Conservation (phyloP, 2,113 vertebrate genomes). For the Phylloscopus whistleri region DNA sequence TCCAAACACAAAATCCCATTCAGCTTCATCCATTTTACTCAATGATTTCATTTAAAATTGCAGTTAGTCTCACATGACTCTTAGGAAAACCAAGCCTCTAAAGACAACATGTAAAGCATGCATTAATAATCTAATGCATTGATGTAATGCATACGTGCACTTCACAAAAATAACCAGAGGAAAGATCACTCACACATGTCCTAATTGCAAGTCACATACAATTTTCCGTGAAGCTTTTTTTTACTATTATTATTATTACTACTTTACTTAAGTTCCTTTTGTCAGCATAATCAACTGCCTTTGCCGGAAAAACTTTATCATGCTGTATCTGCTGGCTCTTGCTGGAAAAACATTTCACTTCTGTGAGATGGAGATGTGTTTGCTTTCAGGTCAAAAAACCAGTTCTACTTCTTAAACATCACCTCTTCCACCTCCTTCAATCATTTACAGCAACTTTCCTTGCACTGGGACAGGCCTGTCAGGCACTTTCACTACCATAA, state of each 20-base stretch:
- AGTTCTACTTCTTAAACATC: neutral
- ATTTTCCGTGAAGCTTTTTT: neutral
- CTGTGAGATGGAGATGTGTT: neutral
- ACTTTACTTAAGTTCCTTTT: neutral
- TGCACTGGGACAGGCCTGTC: neutral
- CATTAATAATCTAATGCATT: neutral
- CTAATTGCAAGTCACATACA: neutral
- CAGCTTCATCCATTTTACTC: neutral
- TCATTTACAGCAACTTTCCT: neutral
- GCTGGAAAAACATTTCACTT: neutral
- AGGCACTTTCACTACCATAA: neutral
- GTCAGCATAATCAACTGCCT: neutral
- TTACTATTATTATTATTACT: neutral
- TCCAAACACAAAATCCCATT: neutral
- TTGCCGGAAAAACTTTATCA: neutral
- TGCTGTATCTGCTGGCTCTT: neutral
- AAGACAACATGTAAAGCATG: neutral
- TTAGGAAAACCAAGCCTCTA: neutral
- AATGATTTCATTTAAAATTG: neutral
- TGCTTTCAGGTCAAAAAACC: neutral
- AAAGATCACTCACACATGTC: neutral
- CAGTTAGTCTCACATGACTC: neutral
- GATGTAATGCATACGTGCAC: neutral
- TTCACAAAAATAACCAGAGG: neutral
- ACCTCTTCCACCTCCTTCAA: neutral